Evolutionary conservation across 2,888 invertebrate species (phyloP).

Genomic region (Geotrupes spiniger): DNA sequence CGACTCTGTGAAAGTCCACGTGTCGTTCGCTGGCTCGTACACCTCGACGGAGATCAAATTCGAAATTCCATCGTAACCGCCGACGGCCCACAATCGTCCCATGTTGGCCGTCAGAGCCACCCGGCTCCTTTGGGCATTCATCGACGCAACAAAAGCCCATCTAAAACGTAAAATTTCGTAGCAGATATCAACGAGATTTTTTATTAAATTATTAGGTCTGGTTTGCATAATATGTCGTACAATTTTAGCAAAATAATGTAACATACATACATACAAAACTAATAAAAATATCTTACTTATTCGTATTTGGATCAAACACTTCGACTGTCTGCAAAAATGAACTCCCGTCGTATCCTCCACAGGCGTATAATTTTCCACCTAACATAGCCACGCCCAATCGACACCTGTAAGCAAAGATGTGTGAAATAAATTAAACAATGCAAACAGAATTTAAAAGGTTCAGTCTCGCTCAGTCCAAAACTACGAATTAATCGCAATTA

Average conservation of each 20-base stretch:
- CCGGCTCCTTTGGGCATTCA: conserved; percentile 79
- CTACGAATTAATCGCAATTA: too few species aligned
- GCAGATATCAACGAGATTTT: neutral
- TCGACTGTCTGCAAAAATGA: conserved; percentile 80
- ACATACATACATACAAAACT: conserved; percentile 39
- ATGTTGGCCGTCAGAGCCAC: conserved; percentile 81
- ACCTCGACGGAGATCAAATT: conserved; percentile 83
- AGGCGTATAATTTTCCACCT: conserved; percentile 78
- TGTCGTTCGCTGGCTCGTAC: conserved; percentile 70
- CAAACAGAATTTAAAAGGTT: neutral
- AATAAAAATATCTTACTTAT: conserved; percentile 50
- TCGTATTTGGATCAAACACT: conserved; percentile 70
- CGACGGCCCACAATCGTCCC: conserved; percentile 80
- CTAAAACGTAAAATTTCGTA: conserved; percentile 47
- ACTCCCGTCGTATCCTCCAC: conserved; percentile 83
- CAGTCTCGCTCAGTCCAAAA: too few species aligned
- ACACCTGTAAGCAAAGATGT: conserved; percentile 55
- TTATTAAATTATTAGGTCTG: neutral
- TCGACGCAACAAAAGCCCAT: conserved; percentile 74
- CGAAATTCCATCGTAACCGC: conserved; percentile 75
- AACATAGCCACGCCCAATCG: conserved; percentile 79
- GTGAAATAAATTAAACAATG: conserved; percentile 7
- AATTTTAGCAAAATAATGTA: neutral
- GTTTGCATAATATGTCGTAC: too few species aligned
- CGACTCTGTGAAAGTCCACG: conserved; percentile 70